phyloP scores from a whole-genome alignment of 2,888 invertebrate genomes.

The Geophilus truncorum region DNA sequence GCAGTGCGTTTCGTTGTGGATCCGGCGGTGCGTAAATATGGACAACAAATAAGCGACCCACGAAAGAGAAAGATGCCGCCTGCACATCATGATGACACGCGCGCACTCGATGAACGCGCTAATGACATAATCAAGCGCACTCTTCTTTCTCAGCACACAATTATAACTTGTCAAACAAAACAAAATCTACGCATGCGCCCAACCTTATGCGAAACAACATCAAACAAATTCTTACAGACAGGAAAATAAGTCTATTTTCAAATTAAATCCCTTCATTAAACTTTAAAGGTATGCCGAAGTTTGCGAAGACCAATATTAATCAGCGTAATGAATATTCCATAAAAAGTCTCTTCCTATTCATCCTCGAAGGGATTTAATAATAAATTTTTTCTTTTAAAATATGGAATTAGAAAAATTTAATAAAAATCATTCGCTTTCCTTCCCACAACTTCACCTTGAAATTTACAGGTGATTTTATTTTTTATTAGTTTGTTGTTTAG shows the following conservation, averaged over 20 bases:
- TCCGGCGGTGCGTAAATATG: neutral
- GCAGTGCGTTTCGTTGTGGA: neutral
- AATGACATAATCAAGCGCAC: slow-evolving; percentile 20
- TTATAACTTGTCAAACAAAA: slow-evolving; percentile 6
- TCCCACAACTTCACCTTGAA: no score
- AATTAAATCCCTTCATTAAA: neutral
- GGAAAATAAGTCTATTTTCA: neutral
- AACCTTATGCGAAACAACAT: neutral
- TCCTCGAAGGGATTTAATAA: no score
- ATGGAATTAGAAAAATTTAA: no score
- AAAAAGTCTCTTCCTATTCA: no score
- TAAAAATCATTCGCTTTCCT: no score
- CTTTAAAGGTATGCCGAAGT: neutral
- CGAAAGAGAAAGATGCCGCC: neutral
- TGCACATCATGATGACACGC: slow-evolving; percentile 21
- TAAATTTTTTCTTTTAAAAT: no score
- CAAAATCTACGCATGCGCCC: neutral
- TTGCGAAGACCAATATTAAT: neutral
- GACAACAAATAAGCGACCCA: slow-evolving; percentile 19
- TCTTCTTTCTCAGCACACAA: slow-evolving; percentile 24
- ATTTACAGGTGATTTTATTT: no score
- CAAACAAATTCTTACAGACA: neutral
- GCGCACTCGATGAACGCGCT: slow-evolving; percentile 27
- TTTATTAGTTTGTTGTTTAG: no score
- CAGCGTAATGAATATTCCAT: no score